Evolutionary conservation across 2,888 invertebrate genomes (phyloP).

Genomic region (Cryptophagus acutangulus): DNA sequence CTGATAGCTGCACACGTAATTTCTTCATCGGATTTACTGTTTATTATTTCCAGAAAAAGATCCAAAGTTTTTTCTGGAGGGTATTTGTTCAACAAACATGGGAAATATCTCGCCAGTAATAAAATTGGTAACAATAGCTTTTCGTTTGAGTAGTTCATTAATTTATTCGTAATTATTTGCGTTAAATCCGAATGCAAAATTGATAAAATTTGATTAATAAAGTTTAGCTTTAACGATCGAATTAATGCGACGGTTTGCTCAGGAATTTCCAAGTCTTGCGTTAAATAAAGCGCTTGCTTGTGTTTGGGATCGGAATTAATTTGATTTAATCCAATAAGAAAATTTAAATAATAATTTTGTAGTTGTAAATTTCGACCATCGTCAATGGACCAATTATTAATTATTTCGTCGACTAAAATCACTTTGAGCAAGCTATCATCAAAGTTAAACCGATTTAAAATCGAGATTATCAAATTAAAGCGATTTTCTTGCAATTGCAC

Average conservation of each 20-base stretch:
- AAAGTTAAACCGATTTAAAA: constrained; percentile 33
- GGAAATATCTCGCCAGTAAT: constrained; percentile 38
- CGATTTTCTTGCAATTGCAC: constrained; percentile 17
- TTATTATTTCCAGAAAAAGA: no score
- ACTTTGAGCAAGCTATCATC: no score
- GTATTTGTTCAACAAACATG: constrained; percentile 35
- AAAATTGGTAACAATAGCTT: constrained; percentile 20
- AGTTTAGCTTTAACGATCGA: neutral
- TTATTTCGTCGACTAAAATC: no score
- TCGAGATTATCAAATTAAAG: constrained; percentile 29
- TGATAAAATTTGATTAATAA: neutral
- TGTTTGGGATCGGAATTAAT: constrained; percentile 11
- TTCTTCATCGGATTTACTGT: constrained; percentile 37
- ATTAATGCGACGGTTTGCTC: neutral
- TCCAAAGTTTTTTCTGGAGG: no score
- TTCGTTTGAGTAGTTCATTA: neutral
- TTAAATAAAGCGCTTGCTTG: constrained; percentile 29
- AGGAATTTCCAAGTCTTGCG: constrained; percentile 31
- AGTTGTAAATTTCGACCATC: neutral
- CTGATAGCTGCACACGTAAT: constrained; percentile 36
- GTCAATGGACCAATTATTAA: constrained; percentile 28
- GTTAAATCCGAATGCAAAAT: neutral
- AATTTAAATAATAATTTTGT: neutral
- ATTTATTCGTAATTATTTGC: neutral
- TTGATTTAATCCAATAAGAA: constrained; percentile 5